Evolutionary conservation across 2,888 invertebrate species (phyloP).

Genomic region (Zygaena filipendulae): DNA sequence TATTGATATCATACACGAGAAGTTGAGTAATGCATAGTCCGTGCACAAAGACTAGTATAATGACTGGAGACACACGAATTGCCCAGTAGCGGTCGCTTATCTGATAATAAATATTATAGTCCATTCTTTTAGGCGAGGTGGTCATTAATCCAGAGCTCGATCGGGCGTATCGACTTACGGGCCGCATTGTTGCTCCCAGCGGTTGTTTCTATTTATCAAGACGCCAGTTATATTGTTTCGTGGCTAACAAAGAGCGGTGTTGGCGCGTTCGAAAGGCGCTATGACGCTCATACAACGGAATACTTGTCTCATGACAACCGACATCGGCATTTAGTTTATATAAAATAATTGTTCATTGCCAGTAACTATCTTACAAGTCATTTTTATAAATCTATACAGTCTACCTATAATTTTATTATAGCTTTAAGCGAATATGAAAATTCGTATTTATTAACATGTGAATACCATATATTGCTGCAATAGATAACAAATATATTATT

Average conservation of each 20-base stretch:
- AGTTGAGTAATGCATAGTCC: slow-evolving; percentile 59
- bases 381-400: too few species aligned
- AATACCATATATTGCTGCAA: too few species aligned
- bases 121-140: slow-evolving; percentile 66
- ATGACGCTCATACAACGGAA: slow-evolving; percentile 32
- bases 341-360: too few species aligned
- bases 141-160: slow-evolving; percentile 65
- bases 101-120: slow-evolving; percentile 67
- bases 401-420: too few species aligned
- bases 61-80: slow-evolving; percentile 59
- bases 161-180: slow-evolving; percentile 62
- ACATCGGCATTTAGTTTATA: slow-evolving; percentile 39
- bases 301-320: slow-evolving; percentile 49
- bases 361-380: too few species aligned
- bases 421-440: too few species aligned
- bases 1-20: slow-evolving; percentile 46
- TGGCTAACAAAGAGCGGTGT: slow-evolving; percentile 40
- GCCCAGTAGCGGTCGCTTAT: slow-evolving; percentile 62
- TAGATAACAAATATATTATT: too few species aligned
- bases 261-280: slow-evolving; percentile 26
- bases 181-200: slow-evolving; percentile 55
- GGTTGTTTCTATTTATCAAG: slow-evolving; percentile 66
- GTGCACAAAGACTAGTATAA: slow-evolving; percentile 47
- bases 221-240: slow-evolving; percentile 59
- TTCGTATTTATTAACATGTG: too few species aligned